These are phyloP conservation scores for Hydraecia micacea DNA, from an alignment of 2,888 invertebrate genomes.

Conservation along the genomic window DNA sequence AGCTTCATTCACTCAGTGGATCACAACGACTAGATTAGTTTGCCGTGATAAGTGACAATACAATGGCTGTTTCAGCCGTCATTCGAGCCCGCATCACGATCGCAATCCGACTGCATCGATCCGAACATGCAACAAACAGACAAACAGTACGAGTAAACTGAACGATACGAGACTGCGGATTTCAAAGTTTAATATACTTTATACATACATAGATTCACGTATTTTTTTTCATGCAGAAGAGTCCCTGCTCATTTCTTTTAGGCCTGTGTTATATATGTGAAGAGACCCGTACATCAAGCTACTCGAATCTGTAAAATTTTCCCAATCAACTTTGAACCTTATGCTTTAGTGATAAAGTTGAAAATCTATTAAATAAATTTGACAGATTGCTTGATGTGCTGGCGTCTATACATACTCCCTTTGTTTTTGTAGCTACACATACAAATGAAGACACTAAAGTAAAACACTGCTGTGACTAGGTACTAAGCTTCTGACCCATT, in stretches of 20 bases:
- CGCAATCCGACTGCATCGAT: constrained; percentile 63
- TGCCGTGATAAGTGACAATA: constrained; percentile 70
- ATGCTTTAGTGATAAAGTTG: too few species aligned
- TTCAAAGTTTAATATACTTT: constrained; percentile 46
- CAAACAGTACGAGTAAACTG: constrained; percentile 59
- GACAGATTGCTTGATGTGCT: too few species aligned
- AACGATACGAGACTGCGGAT: constrained; percentile 47
- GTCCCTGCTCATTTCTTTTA: neutral
- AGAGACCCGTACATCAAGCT: too few species aligned
- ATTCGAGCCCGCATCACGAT: constrained; percentile 71
- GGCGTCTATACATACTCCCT: neutral
- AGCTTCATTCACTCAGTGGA: constrained; percentile 44
- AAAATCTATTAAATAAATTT: too few species aligned
- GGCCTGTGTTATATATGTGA: too few species aligned
- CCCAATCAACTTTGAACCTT: too few species aligned
- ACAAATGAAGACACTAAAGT: neutral
- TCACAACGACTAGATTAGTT: constrained; percentile 69
- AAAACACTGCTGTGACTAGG: neutral
- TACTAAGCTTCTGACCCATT: neutral
- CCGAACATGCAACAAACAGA: constrained; percentile 65
- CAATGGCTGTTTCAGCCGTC: constrained; percentile 43
- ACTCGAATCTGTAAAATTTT: too few species aligned
- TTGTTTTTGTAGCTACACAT: neutral
- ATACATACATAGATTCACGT: neutral
- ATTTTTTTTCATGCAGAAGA: neutral